Evolutionary conservation across 1,140 invertebrate species (phyloP), one percentile per base, ranked within the genome.

Genomic region (Nasonia vitripennis): DNA sequence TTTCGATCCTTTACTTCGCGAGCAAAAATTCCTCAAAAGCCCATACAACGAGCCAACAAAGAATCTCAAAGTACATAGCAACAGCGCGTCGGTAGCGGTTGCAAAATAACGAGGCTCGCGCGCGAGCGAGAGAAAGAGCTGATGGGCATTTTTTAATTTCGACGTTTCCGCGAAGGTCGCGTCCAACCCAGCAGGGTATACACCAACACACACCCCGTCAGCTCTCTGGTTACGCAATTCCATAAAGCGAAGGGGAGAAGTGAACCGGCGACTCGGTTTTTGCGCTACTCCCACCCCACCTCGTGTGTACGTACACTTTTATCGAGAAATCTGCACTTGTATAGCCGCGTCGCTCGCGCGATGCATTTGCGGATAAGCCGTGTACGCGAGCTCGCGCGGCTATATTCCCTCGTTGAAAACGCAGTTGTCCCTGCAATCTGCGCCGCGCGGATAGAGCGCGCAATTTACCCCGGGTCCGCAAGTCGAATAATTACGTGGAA

Each of bases 241-340:
- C 45, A 74, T 31, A 17, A 62, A 37, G 55, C 55, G n/a, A 62
- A 62, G 55, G 55, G 55, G 55, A 62, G 55, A 62, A 17, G 17
- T 20, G 17, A 62, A 4, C 14, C 17, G 55, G 4, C 68, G 31
- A 0, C 68, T 75, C 20, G 74, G 20, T 17, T 62, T 70, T 34
- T 74, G 20, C 55, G 17, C 55, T 20, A 51, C 48, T 51, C 55
- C 17, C 55, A 62, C 55, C 55, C 20, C 17, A 20, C 20, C 55
- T 27, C 31, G 14, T 48, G 23, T 86, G 78, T 87, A 45, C 41
- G 10, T 45, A 45, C 9, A 45, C 7, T 88, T 89, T 88, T 89
- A 88, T 89, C 88, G 86, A 84, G 51, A 88, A 90, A 89, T 88
- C 88, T 89, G 87, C 88, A 89, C 87, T 88, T 87, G 78, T 77